Conservation (phyloP, 2,797 vertebrate species). For the Discoglossus pictus region DNA sequence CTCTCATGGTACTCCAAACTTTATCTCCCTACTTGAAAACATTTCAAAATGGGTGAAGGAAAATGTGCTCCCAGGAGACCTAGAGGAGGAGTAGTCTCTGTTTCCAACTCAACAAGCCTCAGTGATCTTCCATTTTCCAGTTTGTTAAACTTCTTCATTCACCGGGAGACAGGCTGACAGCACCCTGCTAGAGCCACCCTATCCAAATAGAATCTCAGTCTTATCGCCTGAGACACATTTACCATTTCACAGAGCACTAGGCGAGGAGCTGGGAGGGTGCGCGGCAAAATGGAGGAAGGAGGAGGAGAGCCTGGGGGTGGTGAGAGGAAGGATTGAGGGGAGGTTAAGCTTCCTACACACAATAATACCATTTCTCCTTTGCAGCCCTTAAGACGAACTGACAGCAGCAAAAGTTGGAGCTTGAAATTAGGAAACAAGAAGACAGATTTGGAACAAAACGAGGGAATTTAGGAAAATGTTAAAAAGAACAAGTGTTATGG, state of each 20-base stretch:
- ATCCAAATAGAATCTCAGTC: constrained; percentile 8
- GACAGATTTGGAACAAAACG: background rate
- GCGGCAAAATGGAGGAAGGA: constrained; percentile 3
- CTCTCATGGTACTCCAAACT: constrained; percentile 27
- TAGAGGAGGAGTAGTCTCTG: background rate
- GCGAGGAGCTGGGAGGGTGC: accelerated
- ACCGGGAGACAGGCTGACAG: constrained; percentile 26
- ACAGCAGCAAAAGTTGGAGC: accelerated
- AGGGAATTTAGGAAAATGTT: background rate
- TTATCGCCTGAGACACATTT: constrained; percentile 34
- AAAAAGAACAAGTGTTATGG: no score
- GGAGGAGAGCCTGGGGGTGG: constrained; percentile 27
- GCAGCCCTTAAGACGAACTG: accelerated
- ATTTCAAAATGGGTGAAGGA: constrained; percentile 34
- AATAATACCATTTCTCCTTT: constrained; percentile 25
- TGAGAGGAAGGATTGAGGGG: constrained; percentile 31
- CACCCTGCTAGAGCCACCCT: background rate
- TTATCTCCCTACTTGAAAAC: constrained; percentile 44
- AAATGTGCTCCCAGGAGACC: constrained; percentile 32
- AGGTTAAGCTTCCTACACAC: constrained; percentile 33
- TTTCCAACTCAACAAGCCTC: constrained; percentile 49
- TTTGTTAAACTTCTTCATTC: constrained; percentile 41
- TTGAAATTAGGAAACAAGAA: background rate
- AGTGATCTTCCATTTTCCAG: constrained; percentile 37
- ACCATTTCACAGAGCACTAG: background rate